A percentile compares a stretch with the other conserved stretches of the same genome.
Conservation (phyloP, 2,888 invertebrate species). For the Oligia latruncula region DNA sequence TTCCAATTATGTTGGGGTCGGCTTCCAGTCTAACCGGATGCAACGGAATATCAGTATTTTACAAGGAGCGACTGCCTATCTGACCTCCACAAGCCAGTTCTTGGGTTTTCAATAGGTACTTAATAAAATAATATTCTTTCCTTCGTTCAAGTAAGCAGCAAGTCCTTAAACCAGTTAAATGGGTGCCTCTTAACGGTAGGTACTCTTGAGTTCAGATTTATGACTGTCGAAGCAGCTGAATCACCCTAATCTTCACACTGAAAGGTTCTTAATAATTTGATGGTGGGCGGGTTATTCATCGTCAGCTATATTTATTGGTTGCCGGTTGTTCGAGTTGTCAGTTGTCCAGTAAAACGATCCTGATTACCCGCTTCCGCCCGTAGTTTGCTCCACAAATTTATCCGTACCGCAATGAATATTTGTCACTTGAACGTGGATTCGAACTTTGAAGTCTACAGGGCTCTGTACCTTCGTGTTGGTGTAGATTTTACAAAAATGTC, state of each 20-base stretch:
- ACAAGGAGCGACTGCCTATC: not conserved
- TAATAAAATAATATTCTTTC: not conserved
- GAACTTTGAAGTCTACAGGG: not conserved
- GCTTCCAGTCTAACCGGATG: not conserved
- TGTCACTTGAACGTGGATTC: conserved; percentile 9
- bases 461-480: too few species aligned
- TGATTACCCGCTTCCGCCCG: conserved; percentile 79
- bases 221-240: not conserved
- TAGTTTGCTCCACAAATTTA: conserved; percentile 44
- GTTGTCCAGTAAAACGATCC: conserved; percentile 69
- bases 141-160: not conserved
- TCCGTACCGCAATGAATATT: conserved; percentile 25
- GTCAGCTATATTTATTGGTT: conserved; percentile 60
- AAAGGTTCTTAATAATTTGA: conserved; percentile 42
- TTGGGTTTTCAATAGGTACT: not conserved
- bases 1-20: not conserved
- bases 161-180: not conserved
- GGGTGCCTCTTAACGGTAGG: not conserved
- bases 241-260: conserved; percentile 3
- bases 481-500: not conserved
- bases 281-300: conserved; percentile 36
- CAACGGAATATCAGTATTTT: not conserved
- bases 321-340: conserved; percentile 49
- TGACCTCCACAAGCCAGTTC: not conserved
- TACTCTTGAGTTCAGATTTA: conserved; percentile 9